Percentiles rank a stretch among this genome's conserved stretches.
These are phyloP conservation scores for Anagyrus pseudococci DNA, from an alignment of 2,888 invertebrate genomes.

Conservation along the genomic window DNA sequence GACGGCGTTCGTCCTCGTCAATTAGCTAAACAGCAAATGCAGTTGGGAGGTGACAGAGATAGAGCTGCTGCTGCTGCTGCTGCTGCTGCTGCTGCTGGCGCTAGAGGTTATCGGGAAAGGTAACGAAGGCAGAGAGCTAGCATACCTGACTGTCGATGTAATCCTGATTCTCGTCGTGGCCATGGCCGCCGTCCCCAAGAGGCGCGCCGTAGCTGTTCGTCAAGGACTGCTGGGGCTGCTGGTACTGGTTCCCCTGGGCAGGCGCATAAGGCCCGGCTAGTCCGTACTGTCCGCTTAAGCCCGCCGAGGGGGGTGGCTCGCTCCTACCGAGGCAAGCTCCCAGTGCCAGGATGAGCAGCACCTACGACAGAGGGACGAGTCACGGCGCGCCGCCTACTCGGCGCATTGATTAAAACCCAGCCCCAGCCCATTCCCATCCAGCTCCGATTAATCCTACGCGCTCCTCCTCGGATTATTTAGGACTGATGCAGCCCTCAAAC, in stretches of 20 bases:
- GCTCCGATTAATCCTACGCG: no score
- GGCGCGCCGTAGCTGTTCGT: slow-evolving; percentile 54
- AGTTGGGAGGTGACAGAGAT: no score
- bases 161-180: slow-evolving; percentile 55
- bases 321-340: slow-evolving; percentile 46
- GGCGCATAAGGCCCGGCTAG: slow-evolving; percentile 54
- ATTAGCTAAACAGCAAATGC: no score
- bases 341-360: slow-evolving; percentile 41
- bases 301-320: slow-evolving; percentile 52
- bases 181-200: slow-evolving; percentile 42
- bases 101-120: no score
- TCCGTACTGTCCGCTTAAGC: slow-evolving; percentile 56
- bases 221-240: slow-evolving; percentile 34
- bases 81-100: no score
- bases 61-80: no score
- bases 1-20: no score
- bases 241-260: slow-evolving; percentile 37
- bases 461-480: no score
- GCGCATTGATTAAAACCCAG: slow-evolving; percentile 22
- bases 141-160: slow-evolving; percentile 58
- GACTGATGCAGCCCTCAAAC: no score
- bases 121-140: background rate
- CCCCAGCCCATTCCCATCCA: no score
- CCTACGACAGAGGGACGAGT: slow-evolving; percentile 2
- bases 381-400: no score